A percentile compares a stretch with the other conserved stretches of the same genome.
Evolutionary conservation across 2,797 vertebrate species (phyloP).

Genomic region (Periparus ater): DNA sequence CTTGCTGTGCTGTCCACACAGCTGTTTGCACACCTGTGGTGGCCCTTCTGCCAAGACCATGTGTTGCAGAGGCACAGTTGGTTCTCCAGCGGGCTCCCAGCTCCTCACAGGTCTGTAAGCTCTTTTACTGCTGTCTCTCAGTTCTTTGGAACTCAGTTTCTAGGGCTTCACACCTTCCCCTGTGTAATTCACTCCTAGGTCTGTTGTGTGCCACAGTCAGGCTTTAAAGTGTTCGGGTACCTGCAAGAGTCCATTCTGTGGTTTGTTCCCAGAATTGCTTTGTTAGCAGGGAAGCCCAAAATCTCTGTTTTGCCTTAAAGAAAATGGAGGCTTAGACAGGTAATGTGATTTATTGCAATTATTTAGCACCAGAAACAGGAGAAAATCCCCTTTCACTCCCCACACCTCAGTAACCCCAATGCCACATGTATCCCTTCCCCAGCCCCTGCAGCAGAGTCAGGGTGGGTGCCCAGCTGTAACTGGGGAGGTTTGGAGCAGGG

Average conservation of each 20-base stretch:
- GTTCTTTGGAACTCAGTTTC: not conserved
- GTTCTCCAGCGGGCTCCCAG: not conserved
- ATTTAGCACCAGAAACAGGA: not conserved
- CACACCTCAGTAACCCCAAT: not conserved
- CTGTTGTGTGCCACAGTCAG: not conserved
- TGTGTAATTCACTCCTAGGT: not conserved
- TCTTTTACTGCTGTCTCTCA: not conserved
- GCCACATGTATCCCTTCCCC: fast-evolving
- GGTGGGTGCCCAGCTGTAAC: not conserved
- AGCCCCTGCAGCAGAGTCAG: not conserved
- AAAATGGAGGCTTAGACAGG: not conserved
- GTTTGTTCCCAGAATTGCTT: not conserved
- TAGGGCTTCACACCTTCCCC: not conserved
- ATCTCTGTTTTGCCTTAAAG: not conserved
- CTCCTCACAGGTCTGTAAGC: not conserved
- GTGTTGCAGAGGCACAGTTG: not conserved
- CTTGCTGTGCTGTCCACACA: fast-evolving
- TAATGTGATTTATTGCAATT: not conserved
- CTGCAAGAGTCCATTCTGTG: not conserved
- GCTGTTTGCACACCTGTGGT: not conserved
- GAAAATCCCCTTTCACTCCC: not conserved
- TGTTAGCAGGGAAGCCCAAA: not conserved
- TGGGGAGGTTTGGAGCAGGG: not conserved
- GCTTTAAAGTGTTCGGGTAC: not conserved
- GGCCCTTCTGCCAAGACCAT: not conserved